Base-by-base conservation (phyloP, 2,113 vertebrate species). In the Hypanus sabinus region DNA sequence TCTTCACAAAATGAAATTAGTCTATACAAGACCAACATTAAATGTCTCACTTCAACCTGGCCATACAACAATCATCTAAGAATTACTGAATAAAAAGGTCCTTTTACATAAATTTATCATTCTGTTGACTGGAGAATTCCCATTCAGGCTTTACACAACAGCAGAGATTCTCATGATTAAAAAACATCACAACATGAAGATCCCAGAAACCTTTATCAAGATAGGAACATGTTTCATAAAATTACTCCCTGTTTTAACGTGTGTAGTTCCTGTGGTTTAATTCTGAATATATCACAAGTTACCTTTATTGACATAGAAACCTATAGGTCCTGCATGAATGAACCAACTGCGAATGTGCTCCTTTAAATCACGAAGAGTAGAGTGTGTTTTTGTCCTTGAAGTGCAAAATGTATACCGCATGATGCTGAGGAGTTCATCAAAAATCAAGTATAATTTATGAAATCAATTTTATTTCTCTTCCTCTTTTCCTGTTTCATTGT, bases 381-480 rank as follows among this genome's bases (percentile, higher is more conserved):
- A 62, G 57, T 0, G 60, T n/a, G 60, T 27, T 62, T 87, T 55
- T 62, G 55, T 62, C 57, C 30, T 60, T 88, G 46, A 60, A 87
- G 46, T 87, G 55, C 14, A 62, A 10, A 87, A 62, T 60, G 24
- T 55, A 27, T 55, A 46, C 33, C 24, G 20, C 24, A 55, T 22
- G 18, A 4, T 46, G 38, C 80, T 83, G 81, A 33, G 24, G 22
- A 55, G 27, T 85, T 27, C 81, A 88, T 62, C 60, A 60, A 88
- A 62, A n/a, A 62, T n/a, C 8, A 83, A 55, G 8, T 27, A 76
- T 10, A 12, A 76, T n/a, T 76, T 11, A 88, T 88, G 55, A 88
- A 88, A 88, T 60, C 83, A 88, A 62, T 88, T 27, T 62, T n/a
- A 62, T 62, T 88, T 88, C 55, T 24, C 27, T n/a, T n/a, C 80